A percentile compares a stretch with the other conserved stretches of the same genome.
These are phyloP conservation scores for Trichosurus vulpecula DNA, from an alignment of 2,797 vertebrate genomes.

Conservation along the genomic window DNA sequence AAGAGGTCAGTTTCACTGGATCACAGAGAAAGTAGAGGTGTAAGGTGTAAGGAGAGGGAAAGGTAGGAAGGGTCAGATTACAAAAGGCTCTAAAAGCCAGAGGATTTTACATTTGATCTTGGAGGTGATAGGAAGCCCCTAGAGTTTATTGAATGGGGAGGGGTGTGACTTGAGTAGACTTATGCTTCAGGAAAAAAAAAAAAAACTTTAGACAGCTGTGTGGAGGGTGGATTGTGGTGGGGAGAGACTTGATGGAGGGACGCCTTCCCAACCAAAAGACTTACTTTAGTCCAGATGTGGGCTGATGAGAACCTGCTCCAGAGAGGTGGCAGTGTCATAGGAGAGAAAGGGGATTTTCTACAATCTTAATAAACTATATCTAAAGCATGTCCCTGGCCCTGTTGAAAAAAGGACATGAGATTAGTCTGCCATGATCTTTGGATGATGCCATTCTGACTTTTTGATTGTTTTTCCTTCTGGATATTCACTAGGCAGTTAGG, in stretches of 20 bases:
- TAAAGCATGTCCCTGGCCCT: background rate
- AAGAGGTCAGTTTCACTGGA: background rate
- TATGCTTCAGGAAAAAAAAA: background rate
- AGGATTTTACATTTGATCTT: background rate
- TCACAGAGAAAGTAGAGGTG: background rate
- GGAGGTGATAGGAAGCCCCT: background rate
- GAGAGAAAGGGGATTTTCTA: background rate
- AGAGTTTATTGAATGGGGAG: background rate
- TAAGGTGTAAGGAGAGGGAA: background rate
- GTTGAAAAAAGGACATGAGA: background rate
- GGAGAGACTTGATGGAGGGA: background rate
- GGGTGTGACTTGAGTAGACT: background rate
- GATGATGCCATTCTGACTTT: background rate
- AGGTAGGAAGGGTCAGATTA: background rate
- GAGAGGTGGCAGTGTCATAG: background rate
- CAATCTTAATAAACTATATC: background rate
- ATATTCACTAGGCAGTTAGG: background rate
- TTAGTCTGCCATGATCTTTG: background rate
- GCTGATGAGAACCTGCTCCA: background rate
- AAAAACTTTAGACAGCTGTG: background rate
- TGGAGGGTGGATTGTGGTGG: background rate
- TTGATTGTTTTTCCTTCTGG: background rate
- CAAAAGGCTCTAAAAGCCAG: background rate
- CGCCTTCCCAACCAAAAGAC: background rate
- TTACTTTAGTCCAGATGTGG: background rate